Percentiles rank a stretch among this genome's conserved stretches.
These are phyloP conservation scores for Cotesia chilonis DNA, from an alignment of 1,140 invertebrate genomes.

Conservation along the genomic window DNA sequence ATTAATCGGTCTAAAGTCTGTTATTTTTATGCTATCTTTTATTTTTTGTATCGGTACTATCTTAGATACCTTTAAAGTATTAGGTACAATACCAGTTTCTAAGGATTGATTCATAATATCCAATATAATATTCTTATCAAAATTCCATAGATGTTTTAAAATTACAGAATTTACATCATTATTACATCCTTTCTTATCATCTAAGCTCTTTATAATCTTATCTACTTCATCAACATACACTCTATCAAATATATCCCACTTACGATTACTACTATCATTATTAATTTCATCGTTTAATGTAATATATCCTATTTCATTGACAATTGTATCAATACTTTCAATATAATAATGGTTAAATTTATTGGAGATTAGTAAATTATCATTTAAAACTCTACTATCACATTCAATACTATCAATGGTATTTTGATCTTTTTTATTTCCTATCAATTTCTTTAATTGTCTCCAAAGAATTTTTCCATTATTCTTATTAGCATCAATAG, in stretches of 20 bases:
- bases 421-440: neutral
- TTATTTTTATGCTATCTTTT: slow-evolving; percentile 33
- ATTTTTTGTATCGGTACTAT: slow-evolving; percentile 41
- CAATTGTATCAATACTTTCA: neutral
- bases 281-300: neutral
- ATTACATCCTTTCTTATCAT: too few relatives aligned
- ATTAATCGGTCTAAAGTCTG: slow-evolving; percentile 41
- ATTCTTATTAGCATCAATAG: neutral
- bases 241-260: too few relatives aligned
- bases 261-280: too few relatives aligned
- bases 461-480: neutral
- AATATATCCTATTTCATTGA: neutral
- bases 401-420: neutral
- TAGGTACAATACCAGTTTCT: slow-evolving; percentile 16
- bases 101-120: slow-evolving; percentile 35
- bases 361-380: neutral
- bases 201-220: too few relatives aligned
- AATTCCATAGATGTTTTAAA: too few relatives aligned
- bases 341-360: neutral
- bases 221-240: too few relatives aligned
- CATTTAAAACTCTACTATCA: neutral
- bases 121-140: neutral
- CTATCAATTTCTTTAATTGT: neutral
- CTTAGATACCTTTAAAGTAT: slow-evolving; percentile 36
- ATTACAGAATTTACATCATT: too few relatives aligned